Evolutionary conservation across 2,888 invertebrate genomes (phyloP), one percentile per base, ranked within the genome.

Genomic region (Diogma glabrata): DNA sequence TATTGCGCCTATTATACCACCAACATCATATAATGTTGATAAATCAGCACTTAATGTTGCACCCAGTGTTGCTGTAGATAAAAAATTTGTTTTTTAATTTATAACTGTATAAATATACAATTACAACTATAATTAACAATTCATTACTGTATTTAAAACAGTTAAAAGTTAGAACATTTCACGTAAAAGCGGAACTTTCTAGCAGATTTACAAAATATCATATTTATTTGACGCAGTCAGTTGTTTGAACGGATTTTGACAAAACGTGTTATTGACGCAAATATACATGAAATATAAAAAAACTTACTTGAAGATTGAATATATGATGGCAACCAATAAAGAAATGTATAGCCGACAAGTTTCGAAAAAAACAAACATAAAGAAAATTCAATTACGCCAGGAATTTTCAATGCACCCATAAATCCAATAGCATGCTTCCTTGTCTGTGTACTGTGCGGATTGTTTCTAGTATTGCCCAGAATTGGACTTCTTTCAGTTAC

Each of bases 291-390:
- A 8, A 16, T 14, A 36, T 16, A 36, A 36, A 4, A 4, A 7
- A 14, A 79, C 87, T 84, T 67, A 92, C 92, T 85, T 43, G 87
- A 84, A 46, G 78, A 76, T 55, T 82, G 81, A 53, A 97, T 91
- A 63, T 94, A 96, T 4, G 84, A 69, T 19, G 96, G 96, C 63
- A 97, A 74, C 96, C 96, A 97, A 67, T 89, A 96, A 47, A 96
- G 78, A 72, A 96, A 96, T 53, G 95, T 96, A 65, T 97, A 96
- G 67, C 91, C 91, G 62, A 96, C 95, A 33, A 96, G 77, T 70
- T 97, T 97, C 12, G 94, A 89, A 70, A 96, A 96, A 72, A 96
- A 96, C 36, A 96, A 76, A 40, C 90, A 90, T 40, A 95, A 67
- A 0, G 95, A 90, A 72, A 87, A 97, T 72, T 95, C 94, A 3